Conservation (phyloP, 2,797 vertebrate species). For the Cuculus canorus region DNA sequence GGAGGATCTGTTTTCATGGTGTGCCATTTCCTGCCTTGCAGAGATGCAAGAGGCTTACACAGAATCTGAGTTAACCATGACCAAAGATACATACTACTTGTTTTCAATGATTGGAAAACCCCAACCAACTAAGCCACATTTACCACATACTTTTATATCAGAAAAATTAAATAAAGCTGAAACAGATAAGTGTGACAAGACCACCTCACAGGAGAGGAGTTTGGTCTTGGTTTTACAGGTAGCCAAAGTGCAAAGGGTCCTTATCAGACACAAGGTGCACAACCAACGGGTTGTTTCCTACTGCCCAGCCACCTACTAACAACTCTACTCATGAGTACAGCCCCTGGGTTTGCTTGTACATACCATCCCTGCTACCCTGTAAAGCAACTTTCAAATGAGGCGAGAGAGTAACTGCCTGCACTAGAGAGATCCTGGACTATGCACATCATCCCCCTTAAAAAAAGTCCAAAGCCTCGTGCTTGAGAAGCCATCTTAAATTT, state of each 20-base stretch:
- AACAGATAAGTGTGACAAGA: neutral
- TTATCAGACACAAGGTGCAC: neutral
- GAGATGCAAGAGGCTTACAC: neutral
- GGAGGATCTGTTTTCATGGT: neutral
- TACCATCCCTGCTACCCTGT: neutral
- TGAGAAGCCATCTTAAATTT: neutral
- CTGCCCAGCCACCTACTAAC: too few relatives aligned
- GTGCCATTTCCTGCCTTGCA: neutral
- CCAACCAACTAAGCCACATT: neutral
- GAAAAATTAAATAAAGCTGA: neutral
- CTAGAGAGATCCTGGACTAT: neutral
- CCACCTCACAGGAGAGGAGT: too few relatives aligned
- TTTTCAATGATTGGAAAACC: neutral
- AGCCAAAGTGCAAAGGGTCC: neutral
- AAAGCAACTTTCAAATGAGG: neutral
- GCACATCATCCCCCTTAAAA: too few relatives aligned
- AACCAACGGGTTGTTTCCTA: neutral
- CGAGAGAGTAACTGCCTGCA: neutral
- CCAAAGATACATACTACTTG: accelerated
- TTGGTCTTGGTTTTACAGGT: neutral
- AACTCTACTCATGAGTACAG: neutral
- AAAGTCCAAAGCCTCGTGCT: neutral
- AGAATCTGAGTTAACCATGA: accelerated
- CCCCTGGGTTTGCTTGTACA: neutral
- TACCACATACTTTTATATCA: neutral